phyloP scores from a whole-genome alignment of 2,888 invertebrate genomes.

The Parapristionchus giblindavisi region DNA sequence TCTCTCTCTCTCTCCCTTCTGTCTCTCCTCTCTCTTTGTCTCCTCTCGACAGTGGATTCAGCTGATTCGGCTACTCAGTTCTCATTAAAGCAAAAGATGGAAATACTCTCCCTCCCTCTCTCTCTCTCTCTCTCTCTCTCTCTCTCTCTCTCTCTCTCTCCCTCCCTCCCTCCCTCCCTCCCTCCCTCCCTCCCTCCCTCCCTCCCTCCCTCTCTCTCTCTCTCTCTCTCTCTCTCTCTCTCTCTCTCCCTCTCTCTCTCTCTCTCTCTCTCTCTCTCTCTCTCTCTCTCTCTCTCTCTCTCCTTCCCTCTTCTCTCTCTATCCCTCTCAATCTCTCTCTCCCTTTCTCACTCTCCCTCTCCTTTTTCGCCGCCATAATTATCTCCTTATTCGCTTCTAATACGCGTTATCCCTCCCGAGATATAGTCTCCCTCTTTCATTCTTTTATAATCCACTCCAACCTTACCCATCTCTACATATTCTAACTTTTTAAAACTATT shows the following conservation, averaged over 20 bases:
- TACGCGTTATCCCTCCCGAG: not conserved
- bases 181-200: not conserved
- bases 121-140: too few relatives aligned
- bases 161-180: not conserved
- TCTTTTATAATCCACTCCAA: too few relatives aligned
- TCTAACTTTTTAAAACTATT: too few relatives aligned
- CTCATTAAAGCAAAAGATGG: too few relatives aligned
- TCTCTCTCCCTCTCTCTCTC: not conserved
- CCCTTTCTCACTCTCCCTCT: not conserved
- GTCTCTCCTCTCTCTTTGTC: too few relatives aligned
- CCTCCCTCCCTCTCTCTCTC: not conserved
- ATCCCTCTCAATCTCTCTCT: conserved; percentile 12
- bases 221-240: conserved; percentile 5
- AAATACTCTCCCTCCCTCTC: too few relatives aligned
- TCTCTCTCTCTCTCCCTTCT: not conserved
- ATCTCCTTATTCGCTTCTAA: not conserved
- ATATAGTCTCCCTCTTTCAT: not conserved
- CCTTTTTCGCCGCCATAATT: too few relatives aligned
- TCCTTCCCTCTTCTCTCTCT: not conserved
- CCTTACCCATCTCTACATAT: too few relatives aligned
- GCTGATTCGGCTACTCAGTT: too few relatives aligned
- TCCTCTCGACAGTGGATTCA: too few relatives aligned
- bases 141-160: conserved; percentile 7
- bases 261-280: not conserved
- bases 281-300: not conserved